Conservation (phyloP, 1,140 invertebrate genomes). For the Eurosta solidaginis region DNA sequence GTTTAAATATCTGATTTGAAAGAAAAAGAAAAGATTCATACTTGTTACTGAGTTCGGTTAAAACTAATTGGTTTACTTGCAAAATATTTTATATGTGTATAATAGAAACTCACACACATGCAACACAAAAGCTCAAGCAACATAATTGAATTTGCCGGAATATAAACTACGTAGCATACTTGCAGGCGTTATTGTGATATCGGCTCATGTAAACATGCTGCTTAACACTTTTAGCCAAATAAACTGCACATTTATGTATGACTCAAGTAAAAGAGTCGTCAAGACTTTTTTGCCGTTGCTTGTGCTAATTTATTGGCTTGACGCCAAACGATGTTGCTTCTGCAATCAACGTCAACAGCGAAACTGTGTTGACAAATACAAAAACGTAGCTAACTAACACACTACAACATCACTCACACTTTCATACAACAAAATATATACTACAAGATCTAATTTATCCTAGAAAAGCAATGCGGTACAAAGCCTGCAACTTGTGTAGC, state of each 20-base stretch:
- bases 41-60: too few relatives aligned
- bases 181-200: neutral
- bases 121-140: neutral
- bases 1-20: too few relatives aligned
- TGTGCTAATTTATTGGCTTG: neutral
- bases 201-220: neutral
- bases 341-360: neutral
- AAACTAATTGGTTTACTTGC: too few relatives aligned
- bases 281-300: neutral
- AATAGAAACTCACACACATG: neutral
- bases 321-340: neutral
- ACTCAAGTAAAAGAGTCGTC: neutral
- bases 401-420: neutral
- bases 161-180: neutral
- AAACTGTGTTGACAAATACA: neutral
- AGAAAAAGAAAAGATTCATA: too few relatives aligned
- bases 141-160: conserved; percentile 8
- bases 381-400: neutral
- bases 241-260: neutral
- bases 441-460: too few relatives aligned
- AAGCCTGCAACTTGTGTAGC: too few relatives aligned
- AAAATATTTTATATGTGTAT: too few relatives aligned
- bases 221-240: neutral
- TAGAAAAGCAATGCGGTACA: too few relatives aligned
- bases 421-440: neutral